Percentiles rank a stretch among this genome's conserved stretches.
Evolutionary conservation across 2,113 vertebrate genomes (phyloP).

Genomic region (Glaucomys volans): DNA sequence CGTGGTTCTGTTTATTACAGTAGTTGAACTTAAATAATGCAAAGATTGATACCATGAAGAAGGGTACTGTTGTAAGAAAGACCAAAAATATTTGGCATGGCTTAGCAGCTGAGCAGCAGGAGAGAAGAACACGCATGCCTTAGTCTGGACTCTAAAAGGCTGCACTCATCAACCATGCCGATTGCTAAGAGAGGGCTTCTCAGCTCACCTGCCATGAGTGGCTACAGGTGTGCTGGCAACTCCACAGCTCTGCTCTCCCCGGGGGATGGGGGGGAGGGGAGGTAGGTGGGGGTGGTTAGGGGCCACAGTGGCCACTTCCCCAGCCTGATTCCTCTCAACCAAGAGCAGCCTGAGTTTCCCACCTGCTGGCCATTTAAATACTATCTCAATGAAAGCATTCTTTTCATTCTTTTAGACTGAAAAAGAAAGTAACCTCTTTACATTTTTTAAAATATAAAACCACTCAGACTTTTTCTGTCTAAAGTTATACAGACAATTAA

Average conservation of each 20-base stretch:
- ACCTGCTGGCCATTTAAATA: neutral
- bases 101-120: neutral
- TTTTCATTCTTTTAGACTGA: neutral
- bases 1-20: neutral
- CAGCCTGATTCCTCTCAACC: neutral
- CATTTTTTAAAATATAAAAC: neutral
- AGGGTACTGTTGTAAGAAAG: neutral
- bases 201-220: neutral
- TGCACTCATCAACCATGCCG: neutral
- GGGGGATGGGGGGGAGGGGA: too few relatives aligned
- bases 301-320: neutral
- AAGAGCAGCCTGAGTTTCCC: neutral
- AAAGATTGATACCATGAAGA: neutral
- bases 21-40: neutral
- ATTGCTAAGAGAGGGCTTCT: neutral
- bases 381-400: neutral
- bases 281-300: neutral
- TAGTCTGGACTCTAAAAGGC: neutral
- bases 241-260: neutral
- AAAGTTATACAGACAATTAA: neutral
- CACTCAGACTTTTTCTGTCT: neutral
- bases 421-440: neutral
- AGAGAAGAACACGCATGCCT: neutral
- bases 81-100: neutral
- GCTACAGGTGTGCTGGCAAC: neutral